Conservation (phyloP, 2,113 vertebrate species). For the Alouatta palliata region DNA sequence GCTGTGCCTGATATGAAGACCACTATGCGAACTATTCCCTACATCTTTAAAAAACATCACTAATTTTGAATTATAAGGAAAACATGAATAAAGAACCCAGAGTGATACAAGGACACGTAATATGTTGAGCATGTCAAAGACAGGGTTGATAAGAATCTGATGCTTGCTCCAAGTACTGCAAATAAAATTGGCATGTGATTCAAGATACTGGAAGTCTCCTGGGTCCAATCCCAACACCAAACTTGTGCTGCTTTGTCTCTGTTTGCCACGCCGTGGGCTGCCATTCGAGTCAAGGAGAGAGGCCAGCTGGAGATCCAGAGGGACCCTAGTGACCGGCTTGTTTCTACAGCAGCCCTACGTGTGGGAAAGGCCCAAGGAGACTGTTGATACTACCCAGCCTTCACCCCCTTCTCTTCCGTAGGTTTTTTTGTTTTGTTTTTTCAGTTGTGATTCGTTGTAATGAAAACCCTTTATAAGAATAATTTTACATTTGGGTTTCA, state of each 20-base stretch:
- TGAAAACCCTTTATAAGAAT: conserved; percentile 14
- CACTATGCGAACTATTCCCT: background rate
- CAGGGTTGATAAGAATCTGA: background rate
- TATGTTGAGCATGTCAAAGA: background rate
- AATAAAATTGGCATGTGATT: background rate
- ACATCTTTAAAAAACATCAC: background rate
- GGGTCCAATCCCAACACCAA: background rate
- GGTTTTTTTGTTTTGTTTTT: background rate
- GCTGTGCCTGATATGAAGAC: background rate
- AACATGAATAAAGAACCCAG: background rate
- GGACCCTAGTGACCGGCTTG: background rate
- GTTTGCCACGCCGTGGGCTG: background rate
- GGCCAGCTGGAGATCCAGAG: background rate
- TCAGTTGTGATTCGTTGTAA: background rate
- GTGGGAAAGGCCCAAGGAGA: background rate
- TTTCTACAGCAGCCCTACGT: background rate
- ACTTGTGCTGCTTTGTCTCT: background rate
- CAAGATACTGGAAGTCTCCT: background rate
- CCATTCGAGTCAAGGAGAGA: background rate
- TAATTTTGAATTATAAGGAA: background rate
- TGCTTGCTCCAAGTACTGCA: background rate
- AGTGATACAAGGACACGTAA: background rate
- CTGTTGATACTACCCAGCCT: background rate
- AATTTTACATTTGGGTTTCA: conserved; percentile 34
- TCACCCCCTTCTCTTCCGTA: background rate